Evolutionary conservation across 2,797 vertebrate genomes (phyloP).

Genomic region (Pogoniulus pusillus): DNA sequence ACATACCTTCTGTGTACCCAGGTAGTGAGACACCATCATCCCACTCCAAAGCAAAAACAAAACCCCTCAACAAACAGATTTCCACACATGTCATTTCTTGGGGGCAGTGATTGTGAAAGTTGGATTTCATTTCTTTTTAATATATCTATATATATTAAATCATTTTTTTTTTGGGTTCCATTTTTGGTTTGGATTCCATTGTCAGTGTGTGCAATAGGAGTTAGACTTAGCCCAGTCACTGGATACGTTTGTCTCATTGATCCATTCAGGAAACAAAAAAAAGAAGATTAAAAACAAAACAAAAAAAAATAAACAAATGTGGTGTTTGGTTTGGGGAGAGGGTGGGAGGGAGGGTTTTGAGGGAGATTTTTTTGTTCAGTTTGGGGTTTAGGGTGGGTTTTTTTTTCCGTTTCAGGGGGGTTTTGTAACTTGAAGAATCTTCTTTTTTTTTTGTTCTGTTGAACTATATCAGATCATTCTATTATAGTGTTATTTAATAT

Average conservation of each 20-base stretch:
- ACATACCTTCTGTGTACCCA: constrained; percentile 79
- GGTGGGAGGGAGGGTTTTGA: constrained; percentile 65
- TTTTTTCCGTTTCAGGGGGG: neutral
- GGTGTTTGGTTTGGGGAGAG: constrained; percentile 71
- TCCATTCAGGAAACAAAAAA: constrained; percentile 66
- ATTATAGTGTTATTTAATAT: constrained; percentile 99
- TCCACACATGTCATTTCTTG: constrained; percentile 76
- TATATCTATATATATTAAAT: too few species aligned
- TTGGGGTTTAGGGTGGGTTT: constrained; percentile 47
- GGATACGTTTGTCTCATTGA: constrained; percentile 82
- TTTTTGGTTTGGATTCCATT: constrained; percentile 73
- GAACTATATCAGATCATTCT: constrained; percentile 96
- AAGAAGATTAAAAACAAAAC: neutral
- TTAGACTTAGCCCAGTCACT: constrained; percentile 83
- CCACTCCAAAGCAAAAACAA: constrained; percentile 70
- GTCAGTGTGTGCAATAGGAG: constrained; percentile 84
- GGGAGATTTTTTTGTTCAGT: constrained; percentile 66
- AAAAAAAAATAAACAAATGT: constrained; percentile 70
- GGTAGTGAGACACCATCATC: constrained; percentile 80
- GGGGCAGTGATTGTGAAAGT: constrained; percentile 90
- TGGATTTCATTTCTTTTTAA: constrained; percentile 34
- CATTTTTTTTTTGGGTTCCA: constrained; percentile 75
- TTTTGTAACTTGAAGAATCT: constrained; percentile 89
- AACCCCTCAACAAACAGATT: constrained; percentile 55
- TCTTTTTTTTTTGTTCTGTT: constrained; percentile 85